Evolutionary conservation across 2,113 vertebrate genomes (phyloP).

Genomic region (Antechinus stuartii): DNA sequence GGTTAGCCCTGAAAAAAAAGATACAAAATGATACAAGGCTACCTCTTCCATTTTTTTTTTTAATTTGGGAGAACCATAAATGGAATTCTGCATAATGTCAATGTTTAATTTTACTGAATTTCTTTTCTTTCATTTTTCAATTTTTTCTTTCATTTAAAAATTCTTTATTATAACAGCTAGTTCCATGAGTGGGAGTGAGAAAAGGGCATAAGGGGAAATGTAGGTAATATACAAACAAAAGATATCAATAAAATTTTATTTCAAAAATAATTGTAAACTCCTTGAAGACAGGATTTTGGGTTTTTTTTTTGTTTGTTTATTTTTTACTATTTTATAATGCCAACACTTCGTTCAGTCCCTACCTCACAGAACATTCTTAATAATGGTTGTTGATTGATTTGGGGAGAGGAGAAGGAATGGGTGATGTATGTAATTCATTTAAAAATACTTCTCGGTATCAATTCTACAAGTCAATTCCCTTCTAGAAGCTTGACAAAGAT

Average conservation of each 20-base stretch:
- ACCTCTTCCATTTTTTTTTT: not conserved
- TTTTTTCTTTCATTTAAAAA: not conserved
- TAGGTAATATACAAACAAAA: not conserved
- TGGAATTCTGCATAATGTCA: not conserved
- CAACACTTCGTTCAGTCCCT: not conserved
- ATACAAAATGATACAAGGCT: not conserved
- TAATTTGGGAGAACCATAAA: not conserved
- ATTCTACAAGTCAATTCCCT: not conserved
- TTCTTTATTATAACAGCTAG: not conserved
- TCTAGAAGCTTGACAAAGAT: not conserved
- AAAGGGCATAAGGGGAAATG: not conserved
- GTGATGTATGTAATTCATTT: not conserved
- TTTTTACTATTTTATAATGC: not conserved
- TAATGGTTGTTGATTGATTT: not conserved
- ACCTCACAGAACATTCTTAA: not conserved
- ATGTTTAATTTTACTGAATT: not conserved
- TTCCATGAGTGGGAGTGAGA: not conserved
- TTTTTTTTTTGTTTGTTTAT: too few species aligned
- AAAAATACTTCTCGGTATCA: not conserved
- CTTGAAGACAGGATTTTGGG: not conserved
- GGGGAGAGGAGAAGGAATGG: not conserved
- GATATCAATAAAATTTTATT: not conserved
- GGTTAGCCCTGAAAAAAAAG: not conserved
- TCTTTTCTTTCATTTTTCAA: not conserved
- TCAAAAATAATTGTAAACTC: not conserved